phyloP scores from a whole-genome alignment of 2,113 vertebrate genomes.

The Sigmodon hispidus region DNA sequence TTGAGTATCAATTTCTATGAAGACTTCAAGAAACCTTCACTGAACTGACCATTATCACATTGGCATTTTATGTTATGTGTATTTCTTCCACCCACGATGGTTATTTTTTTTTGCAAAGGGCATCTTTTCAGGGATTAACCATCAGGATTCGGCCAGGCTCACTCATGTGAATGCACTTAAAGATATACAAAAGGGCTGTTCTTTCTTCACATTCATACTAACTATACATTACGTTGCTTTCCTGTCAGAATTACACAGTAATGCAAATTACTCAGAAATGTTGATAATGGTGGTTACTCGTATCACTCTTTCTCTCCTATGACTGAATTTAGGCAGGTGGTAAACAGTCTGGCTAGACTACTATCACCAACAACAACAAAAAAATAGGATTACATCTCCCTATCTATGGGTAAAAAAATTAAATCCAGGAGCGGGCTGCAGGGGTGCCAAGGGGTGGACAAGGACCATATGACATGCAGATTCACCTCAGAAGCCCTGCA shows the following conservation, averaged over 20 bases:
- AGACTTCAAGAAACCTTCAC: slow-evolving; percentile 14
- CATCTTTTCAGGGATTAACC: neutral
- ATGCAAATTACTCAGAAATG: neutral
- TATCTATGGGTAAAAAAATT: neutral
- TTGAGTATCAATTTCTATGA: neutral
- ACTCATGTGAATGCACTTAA: neutral
- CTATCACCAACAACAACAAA: neutral
- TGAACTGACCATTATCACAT: neutral
- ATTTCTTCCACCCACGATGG: neutral
- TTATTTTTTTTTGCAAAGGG: neutral
- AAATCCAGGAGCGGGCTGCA: slow-evolving; percentile 2
- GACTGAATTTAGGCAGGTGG: neutral
- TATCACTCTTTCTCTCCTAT: neutral
- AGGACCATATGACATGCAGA: neutral
- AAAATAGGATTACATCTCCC: slow-evolving; percentile 13
- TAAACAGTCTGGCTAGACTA: neutral
- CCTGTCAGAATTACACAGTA: neutral
- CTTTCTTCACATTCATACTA: neutral
- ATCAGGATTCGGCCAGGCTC: neutral
- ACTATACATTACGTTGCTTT: neutral
- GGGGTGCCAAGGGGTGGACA: slow-evolving; percentile 3
- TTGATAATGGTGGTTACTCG: neutral
- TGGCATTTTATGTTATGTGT: neutral
- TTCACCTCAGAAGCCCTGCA: slow-evolving; percentile 65
- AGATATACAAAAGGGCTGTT: neutral